Evolutionary conservation across 2,113 vertebrate species (phyloP), one percentile per base, ranked within the genome.

Genomic region (Cochlearius cochlearius): DNA sequence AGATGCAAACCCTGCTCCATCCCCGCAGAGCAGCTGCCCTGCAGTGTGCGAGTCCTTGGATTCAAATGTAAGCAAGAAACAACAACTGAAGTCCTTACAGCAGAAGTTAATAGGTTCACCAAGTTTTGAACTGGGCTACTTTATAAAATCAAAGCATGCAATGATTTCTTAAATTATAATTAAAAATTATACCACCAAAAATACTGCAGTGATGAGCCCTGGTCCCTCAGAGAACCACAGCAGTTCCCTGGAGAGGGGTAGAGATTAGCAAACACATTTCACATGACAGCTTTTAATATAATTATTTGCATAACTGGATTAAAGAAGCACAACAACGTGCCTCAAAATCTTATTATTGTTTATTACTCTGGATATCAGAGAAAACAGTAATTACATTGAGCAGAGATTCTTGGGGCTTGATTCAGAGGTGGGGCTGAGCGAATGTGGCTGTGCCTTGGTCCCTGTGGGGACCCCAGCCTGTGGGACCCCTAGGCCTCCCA

Each of bases 291-390:
- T 88, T 66, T 90, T 80, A 92, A 79, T 89, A 55, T 34, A 55
- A 82, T 89, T 76, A 94, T 94, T 97, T 91, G 71, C 67, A 66
- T 96, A 92, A 95, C 77, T 95, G 86, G 66, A 92, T 87, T 95
- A 91, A 86, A 90, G 83, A 66, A 92, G 12, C 6, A 2, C 62
- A 84, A 50, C 83, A 79, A 13, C 0, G 0, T 66, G 76, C 26
- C 39, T 95, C 41, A 76, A 90, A 95, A 92, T 73, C 53, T 92
- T 78, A 60, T 87, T 94, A 85, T 73, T 93, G 36, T 88, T 95
- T 94, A 93, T 94, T 95, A 69, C n/a, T 82, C 55, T 85, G 73
- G 22, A 34, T 95, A 85, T 82, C 45, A 85, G 73, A 72, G 27
- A 56, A 94, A 94, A 68, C 45, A 85, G 25, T 79, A 75, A 87